Base-by-base conservation (phyloP, 2,113 vertebrate genomes). In the Ceratotherium simum region DNA sequence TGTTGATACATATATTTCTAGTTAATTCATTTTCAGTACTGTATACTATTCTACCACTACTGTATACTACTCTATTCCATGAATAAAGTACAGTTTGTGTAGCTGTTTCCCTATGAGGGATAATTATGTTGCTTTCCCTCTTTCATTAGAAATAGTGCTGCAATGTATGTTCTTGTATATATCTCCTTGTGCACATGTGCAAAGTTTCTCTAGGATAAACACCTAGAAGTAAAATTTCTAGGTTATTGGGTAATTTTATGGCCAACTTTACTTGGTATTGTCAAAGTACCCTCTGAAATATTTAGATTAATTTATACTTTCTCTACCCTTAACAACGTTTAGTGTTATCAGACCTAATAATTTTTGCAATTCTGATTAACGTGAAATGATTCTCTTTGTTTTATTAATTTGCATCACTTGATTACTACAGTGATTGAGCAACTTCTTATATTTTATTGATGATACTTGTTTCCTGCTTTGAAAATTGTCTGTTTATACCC, bases 371-470 rank as follows among this genome's bases (percentile, higher is more conserved):
- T 88, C 14, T 69, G n/a, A 78, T 84, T 39, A 65, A 54, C 64
- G n/a, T 79, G 29, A 89, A 89, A 92, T 82, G 17, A 78, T 76
- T 91, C 17, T 60, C 14, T 91, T 86, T 87, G 18, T 90, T 92
- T 70, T 29, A 70, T 78, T 95, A 33, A 79, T 79, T 92, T 56
- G 17, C 20, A 58, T 80, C 36, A 90, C 21, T 95, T 89, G 48
- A 69, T 75, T 70, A 27, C 13, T 25, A 78, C 29, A 21, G n/a
- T 72, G 79, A 79, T 39, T 65, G 14, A 62, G 17, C 25, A 87
- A 31, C 51, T 82, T 91, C 14, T 91, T 73, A 27, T 54, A 18
- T 62, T 75, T 82, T 87, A 46, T 78, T 82, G 58, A 31, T 9
- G 25, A 78, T n/a, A 58, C 18, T 78, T 88, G 1, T 70, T 56